These are phyloP conservation scores for Penaeus vannamei DNA, from an alignment of 1,140 invertebrate genomes.

Conservation along the genomic window DNA sequence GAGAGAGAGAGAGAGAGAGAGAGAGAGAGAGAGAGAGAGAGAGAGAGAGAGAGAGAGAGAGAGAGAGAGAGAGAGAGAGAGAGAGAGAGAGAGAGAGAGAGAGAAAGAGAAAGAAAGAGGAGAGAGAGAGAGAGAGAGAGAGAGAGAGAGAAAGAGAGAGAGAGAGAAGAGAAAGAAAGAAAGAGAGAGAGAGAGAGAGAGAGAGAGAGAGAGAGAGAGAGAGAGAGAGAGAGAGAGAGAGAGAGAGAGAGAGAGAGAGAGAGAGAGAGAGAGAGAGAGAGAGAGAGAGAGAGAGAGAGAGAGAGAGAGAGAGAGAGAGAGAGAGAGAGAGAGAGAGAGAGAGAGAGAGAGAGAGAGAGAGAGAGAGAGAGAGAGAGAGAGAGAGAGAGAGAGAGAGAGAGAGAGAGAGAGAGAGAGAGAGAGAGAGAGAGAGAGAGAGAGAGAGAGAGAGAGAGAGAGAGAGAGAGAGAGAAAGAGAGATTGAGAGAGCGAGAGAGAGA, in stretches of 20 bases:
- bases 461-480: too few species aligned
- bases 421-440: constrained; percentile 11
- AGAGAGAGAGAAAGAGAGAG: constrained; percentile 11
- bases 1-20: too few species aligned
- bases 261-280: constrained; percentile 11
- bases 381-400: constrained; percentile 11
- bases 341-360: constrained; percentile 11
- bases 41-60: constrained; percentile 12
- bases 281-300: constrained; percentile 11
- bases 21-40: constrained; percentile 13
- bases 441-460: constrained; percentile 11
- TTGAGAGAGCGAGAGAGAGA: too few species aligned
- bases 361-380: constrained; percentile 11
- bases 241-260: constrained; percentile 11
- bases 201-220: constrained; percentile 11
- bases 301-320: constrained; percentile 11
- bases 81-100: too few species aligned
- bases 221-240: constrained; percentile 11
- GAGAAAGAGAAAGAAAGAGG: too few species aligned
- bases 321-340: constrained; percentile 11
- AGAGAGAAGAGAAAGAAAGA: too few species aligned
- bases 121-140: constrained; percentile 5
- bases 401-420: constrained; percentile 11
- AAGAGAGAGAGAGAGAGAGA: constrained; percentile 3
- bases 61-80: too few species aligned